Evolutionary conservation across 1,140 invertebrate species (phyloP).

Genomic region (Platyscapa corneri): DNA sequence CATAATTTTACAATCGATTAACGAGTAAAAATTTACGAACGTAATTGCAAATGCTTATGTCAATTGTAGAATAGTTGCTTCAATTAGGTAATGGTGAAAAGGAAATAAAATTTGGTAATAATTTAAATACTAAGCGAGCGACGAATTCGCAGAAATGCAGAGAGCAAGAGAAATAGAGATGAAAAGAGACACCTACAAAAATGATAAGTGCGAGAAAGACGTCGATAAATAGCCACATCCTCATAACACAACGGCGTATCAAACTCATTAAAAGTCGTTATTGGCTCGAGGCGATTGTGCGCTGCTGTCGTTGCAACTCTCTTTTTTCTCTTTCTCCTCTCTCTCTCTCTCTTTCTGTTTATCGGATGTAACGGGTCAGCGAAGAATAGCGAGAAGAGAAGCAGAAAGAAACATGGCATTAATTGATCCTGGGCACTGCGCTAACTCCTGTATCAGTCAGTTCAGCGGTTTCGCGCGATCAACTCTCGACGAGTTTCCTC

Average conservation of each 20-base stretch:
- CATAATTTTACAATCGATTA: too few relatives aligned
- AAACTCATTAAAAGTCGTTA: conserved; percentile 66
- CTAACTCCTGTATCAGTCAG: not conserved
- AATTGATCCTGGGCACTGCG: conserved; percentile 40
- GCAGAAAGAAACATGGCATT: conserved; percentile 31
- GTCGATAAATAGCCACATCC: conserved; percentile 70
- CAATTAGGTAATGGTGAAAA: too few relatives aligned
- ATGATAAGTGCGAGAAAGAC: conserved; percentile 47
- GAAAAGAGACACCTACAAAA: not conserved
- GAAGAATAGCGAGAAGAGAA: conserved; percentile 44
- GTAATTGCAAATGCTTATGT: too few relatives aligned
- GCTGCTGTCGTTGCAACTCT: conserved; percentile 18
- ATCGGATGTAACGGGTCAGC: conserved; percentile 51
- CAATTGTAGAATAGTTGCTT: too few relatives aligned
- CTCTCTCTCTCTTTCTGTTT: conserved; percentile 17
- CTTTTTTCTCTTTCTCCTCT: not conserved
- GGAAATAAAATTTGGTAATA: too few relatives aligned
- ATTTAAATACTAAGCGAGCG: too few relatives aligned
- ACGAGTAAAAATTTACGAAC: too few relatives aligned
- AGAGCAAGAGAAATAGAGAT: not conserved
- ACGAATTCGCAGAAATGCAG: not conserved
- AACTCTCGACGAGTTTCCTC: not conserved
- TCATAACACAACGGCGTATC: conserved; percentile 69
- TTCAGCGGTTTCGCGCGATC: conserved; percentile 46
- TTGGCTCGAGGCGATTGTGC: conserved; percentile 59